Conservation (phyloP, 2,888 invertebrate species). For the Drosophila recens region DNA sequence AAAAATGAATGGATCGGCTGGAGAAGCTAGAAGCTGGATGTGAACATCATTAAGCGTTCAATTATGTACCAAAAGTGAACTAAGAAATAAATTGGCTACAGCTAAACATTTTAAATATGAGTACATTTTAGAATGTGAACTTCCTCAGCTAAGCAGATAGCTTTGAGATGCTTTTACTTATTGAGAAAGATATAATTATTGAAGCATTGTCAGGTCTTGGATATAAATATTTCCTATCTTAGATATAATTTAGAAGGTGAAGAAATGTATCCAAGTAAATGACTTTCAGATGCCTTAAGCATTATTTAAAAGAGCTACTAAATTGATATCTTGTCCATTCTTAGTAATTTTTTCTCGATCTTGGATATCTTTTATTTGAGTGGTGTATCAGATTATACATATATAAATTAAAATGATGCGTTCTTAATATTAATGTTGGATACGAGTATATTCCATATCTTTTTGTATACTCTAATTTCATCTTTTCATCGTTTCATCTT, state of each 20-base stretch:
- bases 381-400: background rate
- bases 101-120: conserved; percentile 12
- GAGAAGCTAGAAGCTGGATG: conserved; percentile 34
- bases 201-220: background rate
- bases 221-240: background rate
- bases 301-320: background rate
- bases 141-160: conserved; percentile 3
- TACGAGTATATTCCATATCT: no score
- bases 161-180: conserved; percentile 1
- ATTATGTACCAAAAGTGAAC: conserved; percentile 17
- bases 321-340: background rate
- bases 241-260: no score
- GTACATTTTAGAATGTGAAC: conserved; percentile 44
- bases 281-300: background rate
- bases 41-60: conserved; percentile 59
- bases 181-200: background rate
- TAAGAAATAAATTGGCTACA: conserved; percentile 45
- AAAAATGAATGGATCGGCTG: conserved; percentile 21
- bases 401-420: background rate
- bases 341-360: background rate
- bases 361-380: background rate
- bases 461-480: no score
- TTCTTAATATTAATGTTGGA: no score
- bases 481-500: no score
- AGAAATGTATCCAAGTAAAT: background rate